Evolutionary conservation across 2,797 vertebrate species (phyloP).

Genomic region (Hydrophis major): DNA sequence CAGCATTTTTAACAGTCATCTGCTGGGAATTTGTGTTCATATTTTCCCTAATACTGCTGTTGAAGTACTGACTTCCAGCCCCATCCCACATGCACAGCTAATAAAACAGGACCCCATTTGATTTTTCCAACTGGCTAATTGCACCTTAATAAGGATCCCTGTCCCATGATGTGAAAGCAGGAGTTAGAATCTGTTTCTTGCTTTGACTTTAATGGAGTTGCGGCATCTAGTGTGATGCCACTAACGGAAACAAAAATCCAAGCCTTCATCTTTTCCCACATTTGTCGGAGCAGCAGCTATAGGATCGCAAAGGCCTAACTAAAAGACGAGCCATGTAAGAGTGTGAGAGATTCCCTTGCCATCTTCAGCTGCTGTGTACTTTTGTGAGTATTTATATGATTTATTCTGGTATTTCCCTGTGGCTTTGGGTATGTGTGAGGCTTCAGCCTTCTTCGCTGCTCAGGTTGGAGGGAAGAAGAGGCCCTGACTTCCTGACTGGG

Average conservation of each 20-base stretch:
- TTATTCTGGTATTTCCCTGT: background rate
- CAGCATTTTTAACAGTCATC: background rate
- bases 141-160: background rate
- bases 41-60: background rate
- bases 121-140: background rate
- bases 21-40: background rate
- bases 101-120: background rate
- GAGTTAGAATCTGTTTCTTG: background rate
- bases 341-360: background rate
- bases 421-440: background rate
- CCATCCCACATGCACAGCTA: background rate
- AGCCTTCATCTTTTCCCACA: background rate
- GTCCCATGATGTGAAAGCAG: background rate
- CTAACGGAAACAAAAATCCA: background rate
- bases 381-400: background rate
- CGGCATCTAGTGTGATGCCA: background rate
- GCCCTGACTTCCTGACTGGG: background rate
- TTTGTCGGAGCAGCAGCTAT: background rate
- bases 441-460: background rate
- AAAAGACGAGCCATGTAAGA: background rate
- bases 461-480: background rate
- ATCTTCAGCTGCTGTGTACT: background rate
- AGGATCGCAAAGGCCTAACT: background rate
- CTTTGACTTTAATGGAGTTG: background rate
- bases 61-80: background rate